These are phyloP conservation scores for Copidosoma aretas DNA, from an alignment of 2,888 invertebrate genomes.

Conservation along the genomic window DNA sequence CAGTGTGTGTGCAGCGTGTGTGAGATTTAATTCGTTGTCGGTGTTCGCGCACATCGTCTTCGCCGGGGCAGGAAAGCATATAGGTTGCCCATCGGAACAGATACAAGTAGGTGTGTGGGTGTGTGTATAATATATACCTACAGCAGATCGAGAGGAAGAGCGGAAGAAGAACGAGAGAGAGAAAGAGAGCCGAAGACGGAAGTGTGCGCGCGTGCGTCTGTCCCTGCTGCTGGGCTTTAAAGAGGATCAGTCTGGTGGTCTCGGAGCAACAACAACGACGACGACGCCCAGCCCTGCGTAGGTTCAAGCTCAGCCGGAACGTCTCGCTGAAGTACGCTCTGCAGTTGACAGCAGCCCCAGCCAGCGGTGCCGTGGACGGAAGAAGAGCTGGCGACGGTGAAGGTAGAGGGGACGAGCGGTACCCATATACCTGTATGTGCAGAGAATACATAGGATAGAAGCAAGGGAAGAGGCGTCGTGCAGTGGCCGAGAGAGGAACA, in stretches of 20 bases:
- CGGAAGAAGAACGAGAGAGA: conserved; percentile 6
- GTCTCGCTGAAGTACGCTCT: no score
- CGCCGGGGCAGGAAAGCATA: neutral
- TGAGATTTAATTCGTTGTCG: neutral
- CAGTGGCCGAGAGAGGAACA: neutral
- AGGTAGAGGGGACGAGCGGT: neutral
- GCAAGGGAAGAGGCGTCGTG: neutral
- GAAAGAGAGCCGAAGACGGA: conserved; percentile 16
- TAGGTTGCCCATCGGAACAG: neutral
- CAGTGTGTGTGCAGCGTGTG: neutral
- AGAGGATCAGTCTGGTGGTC: no score
- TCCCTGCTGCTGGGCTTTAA: neutral
- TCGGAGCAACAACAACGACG: neutral
- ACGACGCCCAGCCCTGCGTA: no score
- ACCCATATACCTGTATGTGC: no score
- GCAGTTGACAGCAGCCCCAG: no score
- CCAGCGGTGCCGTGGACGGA: neutral
- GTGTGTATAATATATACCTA: neutral
- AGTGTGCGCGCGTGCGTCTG: conserved; percentile 8
- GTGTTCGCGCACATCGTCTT: neutral
- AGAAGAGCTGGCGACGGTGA: neutral
- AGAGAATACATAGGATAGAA: no score
- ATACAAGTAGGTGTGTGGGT: neutral
- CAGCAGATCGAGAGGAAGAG: conserved; percentile 1
- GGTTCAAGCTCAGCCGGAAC: no score